Base-by-base conservation (phyloP, 1,140 invertebrate genomes). In the Aphidius ervi region DNA sequence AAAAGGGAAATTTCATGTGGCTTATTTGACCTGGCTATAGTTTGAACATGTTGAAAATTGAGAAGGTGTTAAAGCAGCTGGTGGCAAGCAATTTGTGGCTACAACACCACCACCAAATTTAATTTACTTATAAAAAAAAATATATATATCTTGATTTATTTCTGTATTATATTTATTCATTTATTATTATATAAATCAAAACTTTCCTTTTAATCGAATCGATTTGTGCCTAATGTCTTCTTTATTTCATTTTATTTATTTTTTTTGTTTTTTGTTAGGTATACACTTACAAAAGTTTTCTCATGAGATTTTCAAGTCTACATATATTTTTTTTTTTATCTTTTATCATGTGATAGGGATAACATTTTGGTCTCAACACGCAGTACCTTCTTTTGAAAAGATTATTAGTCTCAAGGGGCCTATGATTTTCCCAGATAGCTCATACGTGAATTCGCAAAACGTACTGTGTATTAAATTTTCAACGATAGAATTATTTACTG, bases 1-100 rank as follows among this genome's bases (percentile, higher is more conserved):
- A 66, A 59, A 65, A 69, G 56, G 64, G 63, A 60, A 66, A 62
- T 68, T 67, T 47, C 52, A 54, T 56, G 46, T 54, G 40, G 57
- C 59, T 59, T 41, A 49, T 48, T 55, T 23, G 45, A 63, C 52
- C 46, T 53, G 53, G 43, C 42, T 54, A 43, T 63, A 61, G 59
- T 66, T 65, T 58, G 40, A 37, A 62, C 64, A 62, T 20, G 53
- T 63, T 59, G 55, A 64, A 56, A 53, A 62, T 56, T 61, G 63
- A 65, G 65, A 67, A 69, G 65, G 66, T 68, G 63, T 64, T 64
- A 68, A 70, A 70, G 68, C 68, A 65, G 66, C 66, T 64, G 63
- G 43, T 70, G 23, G 23, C 23, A 63, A 58, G 67, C 68, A 72
- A 72, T 68, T 72, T 70, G 63, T 42, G 66, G 63, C 57, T 60